These are phyloP conservation scores for Ibycter americanus DNA, from an alignment of 2,797 vertebrate species.

Conservation along the genomic window DNA sequence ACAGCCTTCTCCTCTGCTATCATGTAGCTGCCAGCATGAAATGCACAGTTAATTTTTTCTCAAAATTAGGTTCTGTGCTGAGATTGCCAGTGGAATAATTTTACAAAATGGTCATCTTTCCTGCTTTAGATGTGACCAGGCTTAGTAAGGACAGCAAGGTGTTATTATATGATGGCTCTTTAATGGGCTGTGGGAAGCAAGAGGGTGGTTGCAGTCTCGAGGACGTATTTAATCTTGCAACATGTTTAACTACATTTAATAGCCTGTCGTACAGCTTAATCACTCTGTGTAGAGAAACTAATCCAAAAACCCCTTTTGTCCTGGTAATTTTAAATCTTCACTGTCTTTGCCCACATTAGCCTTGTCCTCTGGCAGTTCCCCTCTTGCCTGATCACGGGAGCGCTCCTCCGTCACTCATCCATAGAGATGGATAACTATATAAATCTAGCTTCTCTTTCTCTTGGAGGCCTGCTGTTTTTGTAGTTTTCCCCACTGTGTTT, in stretches of 20 bases:
- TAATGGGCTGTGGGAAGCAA: background rate
- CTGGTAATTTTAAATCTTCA: background rate
- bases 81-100: background rate
- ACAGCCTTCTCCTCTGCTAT: background rate
- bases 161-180: background rate
- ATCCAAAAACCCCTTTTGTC: background rate
- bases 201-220: background rate
- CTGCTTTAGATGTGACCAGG: background rate
- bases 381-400: background rate
- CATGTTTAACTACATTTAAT: background rate
- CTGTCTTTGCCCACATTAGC: background rate
- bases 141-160: background rate
- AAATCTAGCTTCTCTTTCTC: background rate
- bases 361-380: background rate
- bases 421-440: too few relatives aligned
- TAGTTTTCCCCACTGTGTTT: background rate
- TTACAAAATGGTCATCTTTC: background rate
- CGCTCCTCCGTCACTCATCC: background rate
- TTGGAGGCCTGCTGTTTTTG: background rate
- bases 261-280: conserved; percentile 3
- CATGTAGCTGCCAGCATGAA: background rate
- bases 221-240: conserved; percentile 3
- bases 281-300: background rate
- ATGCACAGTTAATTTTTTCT: background rate
- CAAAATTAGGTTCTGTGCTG: background rate